phyloP scores from a whole-genome alignment of 1,140 invertebrate genomes.

The Brachystomella parvula region DNA sequence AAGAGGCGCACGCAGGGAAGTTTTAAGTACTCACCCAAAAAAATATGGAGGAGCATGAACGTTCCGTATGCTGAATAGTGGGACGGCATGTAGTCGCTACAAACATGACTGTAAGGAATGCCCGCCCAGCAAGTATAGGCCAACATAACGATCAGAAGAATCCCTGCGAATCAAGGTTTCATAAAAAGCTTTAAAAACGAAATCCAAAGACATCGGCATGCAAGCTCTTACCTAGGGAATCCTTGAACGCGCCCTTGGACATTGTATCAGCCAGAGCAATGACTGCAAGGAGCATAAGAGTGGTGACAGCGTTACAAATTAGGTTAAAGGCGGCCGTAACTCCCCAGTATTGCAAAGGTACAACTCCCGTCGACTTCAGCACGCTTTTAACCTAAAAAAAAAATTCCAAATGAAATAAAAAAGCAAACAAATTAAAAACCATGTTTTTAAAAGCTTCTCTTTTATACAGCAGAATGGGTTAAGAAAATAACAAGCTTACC shows the following conservation, averaged over 20 bases:
- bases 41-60: background rate
- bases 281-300: background rate
- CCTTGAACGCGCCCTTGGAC: background rate
- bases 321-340: background rate
- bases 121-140: background rate
- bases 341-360: background rate
- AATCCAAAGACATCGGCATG: too few relatives aligned
- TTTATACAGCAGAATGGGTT: too few relatives aligned
- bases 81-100: background rate
- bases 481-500: background rate
- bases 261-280: background rate
- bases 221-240: background rate
- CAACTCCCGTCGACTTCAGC: background rate
- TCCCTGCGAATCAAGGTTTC: background rate
- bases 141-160: background rate
- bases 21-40: background rate
- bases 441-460: constrained; percentile 1
- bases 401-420: background rate
- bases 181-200: background rate
- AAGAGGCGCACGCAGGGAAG: too few relatives aligned
- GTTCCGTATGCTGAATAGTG: background rate
- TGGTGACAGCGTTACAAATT: background rate
- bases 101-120: background rate
- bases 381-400: background rate
- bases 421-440: background rate